Evolutionary conservation across 1,140 invertebrate genomes (phyloP), one percentile per base, ranked within the genome.

Genomic region (Muscidifurax raptorellus): DNA sequence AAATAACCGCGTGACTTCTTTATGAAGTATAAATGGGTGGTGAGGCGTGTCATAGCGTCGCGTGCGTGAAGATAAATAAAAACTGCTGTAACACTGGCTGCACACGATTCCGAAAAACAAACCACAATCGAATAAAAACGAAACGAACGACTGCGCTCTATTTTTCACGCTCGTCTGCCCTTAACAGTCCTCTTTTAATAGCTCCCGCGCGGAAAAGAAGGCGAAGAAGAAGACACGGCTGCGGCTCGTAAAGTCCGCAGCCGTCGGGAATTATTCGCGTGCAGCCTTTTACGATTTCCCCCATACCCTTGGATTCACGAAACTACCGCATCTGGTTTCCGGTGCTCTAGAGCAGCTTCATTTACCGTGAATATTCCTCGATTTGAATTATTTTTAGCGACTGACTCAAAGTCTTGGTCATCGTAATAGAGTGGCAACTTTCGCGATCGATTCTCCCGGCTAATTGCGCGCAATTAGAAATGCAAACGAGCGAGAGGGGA

Each of bases 171-270:
- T 12, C 22, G 13, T 18, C 79, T 71, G 32, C 15, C 66, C 67
- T 52, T 52, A 80, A 80, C 79, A 52, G 40, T 44, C 79, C 28
- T 47, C 71, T 69, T 59, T 84, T 76, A 78, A 59, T 69, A 36
- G 52, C 15, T 47, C 67, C 3, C 12, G 25, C 66, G 22, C 1
- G 12, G 13, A 22, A 22, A 30, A 32, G 25, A 40, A n/a, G n/a
- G n/a, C n/a, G n/a, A n/a, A 44, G 67, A 30, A 47, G 52, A 59
- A 6, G 5, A 30, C 32, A 32, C 27, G 71, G 18, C 28, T 30
- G 30, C 30, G 72, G 28, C 9, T 74, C 72, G 72, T 74, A 74
- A 74, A 74, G 72, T 28, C 67, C 18, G 36, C 9, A 40, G 6
- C 27, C 67, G 18, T 4, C 18, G 4, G 13, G 36, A 74, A 74